These are phyloP conservation scores for Syrista parreyssii DNA, from an alignment of 2,888 invertebrate genomes.

Conservation along the genomic window DNA sequence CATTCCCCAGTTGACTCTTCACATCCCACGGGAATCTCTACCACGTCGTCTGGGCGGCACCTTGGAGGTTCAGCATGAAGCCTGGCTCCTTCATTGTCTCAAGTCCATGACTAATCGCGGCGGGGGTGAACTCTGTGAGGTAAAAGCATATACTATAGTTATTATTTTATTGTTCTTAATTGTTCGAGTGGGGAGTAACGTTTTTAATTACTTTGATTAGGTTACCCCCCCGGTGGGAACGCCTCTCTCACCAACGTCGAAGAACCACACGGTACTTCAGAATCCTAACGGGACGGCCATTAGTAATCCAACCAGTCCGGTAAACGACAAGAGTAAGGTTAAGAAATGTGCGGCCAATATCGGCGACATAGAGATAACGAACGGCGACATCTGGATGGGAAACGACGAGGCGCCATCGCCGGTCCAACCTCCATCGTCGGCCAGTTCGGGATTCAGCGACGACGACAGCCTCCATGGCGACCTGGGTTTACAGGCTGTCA, in stretches of 20 bases:
- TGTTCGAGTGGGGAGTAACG: neutral
- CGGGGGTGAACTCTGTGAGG: conserved; percentile 67
- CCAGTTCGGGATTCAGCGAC: conserved; percentile 88
- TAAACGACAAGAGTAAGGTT: conserved; percentile 52
- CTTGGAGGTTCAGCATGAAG: conserved; percentile 87
- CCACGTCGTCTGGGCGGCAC: conserved; percentile 91
- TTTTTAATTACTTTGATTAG: conserved; percentile 28
- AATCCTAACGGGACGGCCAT: conserved; percentile 49
- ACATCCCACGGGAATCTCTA: conserved; percentile 90
- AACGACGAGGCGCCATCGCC: conserved; percentile 68
- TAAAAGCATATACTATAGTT: conserved; percentile 25
- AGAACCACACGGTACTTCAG: conserved; percentile 37
- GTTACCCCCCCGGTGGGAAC: conserved; percentile 59
- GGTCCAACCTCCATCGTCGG: conserved; percentile 76
- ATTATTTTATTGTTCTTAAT: neutral
- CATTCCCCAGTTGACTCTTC: conserved; percentile 86
- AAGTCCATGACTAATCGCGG: conserved; percentile 87
- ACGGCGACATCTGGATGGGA: conserved; percentile 66
- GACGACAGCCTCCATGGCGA: conserved; percentile 86
- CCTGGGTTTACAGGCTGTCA: conserved; percentile 72
- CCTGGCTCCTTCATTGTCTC: conserved; percentile 83
- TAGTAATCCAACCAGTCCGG: conserved; percentile 63
- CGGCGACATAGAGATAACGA: conserved; percentile 67
- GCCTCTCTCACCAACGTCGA: conserved; percentile 58
- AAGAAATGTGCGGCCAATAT: conserved; percentile 59